Evolutionary conservation across 2,888 invertebrate species (phyloP), one percentile per base, ranked within the genome.

Genomic region (Eristalinus aeneus): DNA sequence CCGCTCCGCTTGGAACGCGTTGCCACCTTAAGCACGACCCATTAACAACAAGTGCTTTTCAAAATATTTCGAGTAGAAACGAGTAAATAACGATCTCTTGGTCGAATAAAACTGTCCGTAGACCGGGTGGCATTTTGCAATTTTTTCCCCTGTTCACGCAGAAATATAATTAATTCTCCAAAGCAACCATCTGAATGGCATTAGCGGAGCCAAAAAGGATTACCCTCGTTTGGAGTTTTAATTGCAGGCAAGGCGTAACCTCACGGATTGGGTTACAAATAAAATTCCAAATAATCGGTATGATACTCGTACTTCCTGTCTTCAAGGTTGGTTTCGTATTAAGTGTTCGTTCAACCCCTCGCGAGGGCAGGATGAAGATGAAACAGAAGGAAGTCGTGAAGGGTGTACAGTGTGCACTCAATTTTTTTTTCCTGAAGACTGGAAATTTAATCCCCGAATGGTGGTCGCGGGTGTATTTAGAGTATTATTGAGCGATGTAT

Each of bases 291-390:
- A 68, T 61, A 82, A 73, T 82, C 77, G 63, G 61, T 39, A 73
- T 63, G 82, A 82, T 82, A 82, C 61, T 20, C 61, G 32, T 20
- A 63, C 82, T 82, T 82, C 82, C 82, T 82, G 82, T 54, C 60
- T 72, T 67, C 10, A 77, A 68, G 77, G 76, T 69, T 77, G 61
- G 46, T 46, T 16, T 72, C 61, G 39, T 82, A 72, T 82, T 72
- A 75, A 75, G 32, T 82, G 72, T 77, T 82, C 56, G 73, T 82
- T 82, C 77, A 82, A 72, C 82, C 82, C 82, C 67, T 61, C 34
- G 56, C 12, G 36, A 67, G 71, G 77, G 67, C 39, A 61, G 46
- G 22, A 56, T 53, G 31, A 16, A 23, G 12, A 36, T 23, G 72
- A 22, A 20, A 2, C 36, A 74, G 68, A 65, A 76, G 81, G 81